Evolutionary conservation across 2,113 vertebrate genomes (phyloP).

Genomic region (Trogon melanurus): DNA sequence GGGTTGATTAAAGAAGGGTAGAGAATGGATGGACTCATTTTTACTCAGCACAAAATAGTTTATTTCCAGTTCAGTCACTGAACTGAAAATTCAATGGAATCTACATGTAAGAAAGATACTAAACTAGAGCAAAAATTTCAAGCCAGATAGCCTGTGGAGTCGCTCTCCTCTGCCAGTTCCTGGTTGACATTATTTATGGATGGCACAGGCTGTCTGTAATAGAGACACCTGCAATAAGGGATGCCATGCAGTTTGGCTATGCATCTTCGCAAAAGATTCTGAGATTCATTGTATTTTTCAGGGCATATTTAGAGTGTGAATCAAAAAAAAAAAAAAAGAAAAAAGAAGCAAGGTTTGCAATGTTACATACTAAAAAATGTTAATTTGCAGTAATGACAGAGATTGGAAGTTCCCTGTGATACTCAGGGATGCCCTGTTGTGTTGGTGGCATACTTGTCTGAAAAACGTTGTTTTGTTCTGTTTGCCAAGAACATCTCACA

Average conservation of each 20-base stretch:
- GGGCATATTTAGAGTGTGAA: background rate
- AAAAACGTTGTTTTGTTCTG: background rate
- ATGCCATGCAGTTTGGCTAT: background rate
- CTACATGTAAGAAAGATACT: background rate
- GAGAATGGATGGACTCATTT: background rate
- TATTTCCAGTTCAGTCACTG: background rate
- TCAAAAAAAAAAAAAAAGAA: background rate
- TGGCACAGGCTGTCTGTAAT: background rate
- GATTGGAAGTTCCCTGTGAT: background rate
- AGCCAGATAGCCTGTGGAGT: background rate
- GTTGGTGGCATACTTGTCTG: background rate
- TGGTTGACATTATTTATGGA: background rate
- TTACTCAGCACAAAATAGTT: background rate
- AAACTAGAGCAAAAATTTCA: background rate
- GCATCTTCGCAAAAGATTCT: background rate
- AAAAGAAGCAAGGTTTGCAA: background rate
- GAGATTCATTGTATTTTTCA: background rate
- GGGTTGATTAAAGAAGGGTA: rapidly evolving
- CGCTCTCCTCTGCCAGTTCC: background rate
- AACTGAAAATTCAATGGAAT: background rate
- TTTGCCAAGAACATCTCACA: background rate
- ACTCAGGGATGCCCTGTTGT: background rate
- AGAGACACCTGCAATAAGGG: background rate
- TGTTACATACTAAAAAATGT: background rate
- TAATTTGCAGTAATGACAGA: background rate